phyloP scores from a whole-genome alignment of 2,797 vertebrate genomes.

The Neostethus bicornis region DNA sequence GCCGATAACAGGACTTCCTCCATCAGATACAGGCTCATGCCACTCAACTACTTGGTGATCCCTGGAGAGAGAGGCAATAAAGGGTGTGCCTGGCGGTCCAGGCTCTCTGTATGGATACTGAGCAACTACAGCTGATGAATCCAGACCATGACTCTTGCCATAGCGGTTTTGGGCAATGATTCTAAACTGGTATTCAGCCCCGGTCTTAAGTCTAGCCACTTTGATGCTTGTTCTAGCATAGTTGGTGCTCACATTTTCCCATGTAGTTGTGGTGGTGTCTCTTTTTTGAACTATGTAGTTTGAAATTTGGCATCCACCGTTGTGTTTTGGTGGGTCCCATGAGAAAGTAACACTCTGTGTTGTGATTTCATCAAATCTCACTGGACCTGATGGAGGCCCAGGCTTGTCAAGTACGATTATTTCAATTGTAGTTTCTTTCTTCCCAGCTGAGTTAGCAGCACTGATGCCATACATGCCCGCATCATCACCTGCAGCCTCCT shows the following conservation, averaged over 20 bases:
- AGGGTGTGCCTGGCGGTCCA: constrained; percentile 97
- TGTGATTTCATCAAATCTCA: constrained; percentile 94
- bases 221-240: constrained; percentile 93
- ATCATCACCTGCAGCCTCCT: constrained; percentile 93
- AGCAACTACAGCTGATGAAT: constrained; percentile 88
- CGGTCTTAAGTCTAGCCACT: constrained; percentile 91
- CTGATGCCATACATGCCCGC: constrained; percentile 91
- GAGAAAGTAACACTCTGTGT: constrained; percentile 93
- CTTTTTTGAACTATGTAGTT: constrained; percentile 98
- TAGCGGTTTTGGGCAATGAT: constrained; percentile 98
- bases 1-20: constrained; percentile 91
- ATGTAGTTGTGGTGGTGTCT: constrained; percentile 91
- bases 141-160: constrained; percentile 94
- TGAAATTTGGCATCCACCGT: constrained; percentile 94
- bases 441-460: constrained; percentile 88
- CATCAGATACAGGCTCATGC: constrained; percentile 95
- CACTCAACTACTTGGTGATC: constrained; percentile 95
- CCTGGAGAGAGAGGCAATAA: constrained; percentile 86
- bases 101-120: constrained; percentile 98
- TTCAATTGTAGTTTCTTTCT: constrained; percentile 91
- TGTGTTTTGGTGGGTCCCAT: constrained; percentile 91
- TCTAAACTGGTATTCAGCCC: constrained; percentile 97
- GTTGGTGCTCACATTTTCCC: constrained; percentile 92
- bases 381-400: constrained; percentile 92
- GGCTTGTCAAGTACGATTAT: constrained; percentile 96